These are phyloP conservation scores for Scaptomyza montana DNA, from an alignment of 1,140 invertebrate species.

Conservation along the genomic window DNA sequence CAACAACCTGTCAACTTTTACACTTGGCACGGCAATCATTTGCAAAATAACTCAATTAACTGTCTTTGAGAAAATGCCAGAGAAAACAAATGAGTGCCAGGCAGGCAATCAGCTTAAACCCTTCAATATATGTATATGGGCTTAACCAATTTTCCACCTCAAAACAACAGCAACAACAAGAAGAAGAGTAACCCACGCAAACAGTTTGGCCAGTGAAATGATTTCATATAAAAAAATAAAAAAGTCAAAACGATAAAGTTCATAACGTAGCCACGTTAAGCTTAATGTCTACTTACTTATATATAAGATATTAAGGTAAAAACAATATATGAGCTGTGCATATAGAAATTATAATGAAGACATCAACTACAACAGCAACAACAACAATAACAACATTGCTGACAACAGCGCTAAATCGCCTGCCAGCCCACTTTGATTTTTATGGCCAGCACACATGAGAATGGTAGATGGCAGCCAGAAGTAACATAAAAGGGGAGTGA, in stretches of 20 bases:
- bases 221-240: conserved; percentile 43
- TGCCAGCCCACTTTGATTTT: conserved; percentile 80
- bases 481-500: background rate
- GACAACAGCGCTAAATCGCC: conserved; percentile 71
- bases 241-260: background rate
- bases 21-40: conserved; percentile 24
- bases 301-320: conserved; percentile 17
- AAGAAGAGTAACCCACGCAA: conserved; percentile 55
- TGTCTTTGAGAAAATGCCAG: conserved; percentile 33
- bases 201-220: conserved; percentile 58
- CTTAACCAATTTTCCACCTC: conserved; percentile 69
- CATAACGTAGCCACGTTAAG: conserved; percentile 23
- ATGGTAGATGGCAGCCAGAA: conserved; percentile 25
- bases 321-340: conserved; percentile 51
- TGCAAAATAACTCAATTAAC: conserved; percentile 51
- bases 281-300: conserved; percentile 24
- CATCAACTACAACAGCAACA: conserved; percentile 61
- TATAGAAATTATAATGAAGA: conserved; percentile 80
- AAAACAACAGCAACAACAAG: background rate
- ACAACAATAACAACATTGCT: conserved; percentile 55
- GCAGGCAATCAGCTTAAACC: conserved; percentile 45
- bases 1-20: conserved; percentile 37
- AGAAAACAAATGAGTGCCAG: conserved; percentile 53
- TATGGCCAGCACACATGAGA: conserved; percentile 65
- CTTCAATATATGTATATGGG: conserved; percentile 45